Conservation (phyloP, 2,888 invertebrate genomes). For the Fissipunctia ypsillon region DNA sequence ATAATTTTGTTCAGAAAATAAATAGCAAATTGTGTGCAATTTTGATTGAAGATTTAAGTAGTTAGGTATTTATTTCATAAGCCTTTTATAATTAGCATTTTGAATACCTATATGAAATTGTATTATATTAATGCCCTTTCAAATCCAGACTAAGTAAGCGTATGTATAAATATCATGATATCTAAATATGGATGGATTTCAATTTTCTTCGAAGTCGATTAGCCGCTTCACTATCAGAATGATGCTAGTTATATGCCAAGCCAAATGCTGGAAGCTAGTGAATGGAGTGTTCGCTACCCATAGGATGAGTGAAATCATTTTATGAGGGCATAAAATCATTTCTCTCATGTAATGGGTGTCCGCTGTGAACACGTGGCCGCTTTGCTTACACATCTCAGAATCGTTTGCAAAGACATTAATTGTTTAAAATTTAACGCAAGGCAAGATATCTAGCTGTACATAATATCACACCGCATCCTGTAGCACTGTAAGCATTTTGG, state of each 20-base stretch:
- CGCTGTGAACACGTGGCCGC: conserved; percentile 36
- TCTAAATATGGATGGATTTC: background rate
- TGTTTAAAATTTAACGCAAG: conserved; percentile 45
- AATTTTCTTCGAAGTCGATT: background rate
- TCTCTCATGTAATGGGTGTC: background rate
- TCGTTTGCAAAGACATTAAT: conserved; percentile 55
- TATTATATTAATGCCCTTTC: conserved; percentile 44
- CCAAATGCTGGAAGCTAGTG: conserved; percentile 17
- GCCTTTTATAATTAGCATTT: conserved; percentile 21
- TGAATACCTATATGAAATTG: conserved; percentile 25
- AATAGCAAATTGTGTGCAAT: conserved; percentile 9
- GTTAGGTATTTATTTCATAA: conserved; percentile 28
- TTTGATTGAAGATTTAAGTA: too few relatives aligned
- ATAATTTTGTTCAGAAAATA: background rate
- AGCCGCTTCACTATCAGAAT: background rate
- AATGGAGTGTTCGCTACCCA: conserved; percentile 3
- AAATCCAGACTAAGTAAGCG: background rate
- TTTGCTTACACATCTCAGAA: conserved; percentile 31
- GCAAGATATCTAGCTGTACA: conserved; percentile 46
- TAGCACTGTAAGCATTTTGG: conserved; percentile 50
- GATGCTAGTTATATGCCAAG: conserved; percentile 4
- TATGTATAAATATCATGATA: conserved; percentile 4
- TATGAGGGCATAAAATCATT: conserved; percentile 5
- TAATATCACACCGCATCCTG: conserved; percentile 54
- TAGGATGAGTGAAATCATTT: conserved; percentile 16